These are phyloP conservation scores for Drosophila ercepeae DNA, from an alignment of 1,140 invertebrate genomes.

Conservation along the genomic window DNA sequence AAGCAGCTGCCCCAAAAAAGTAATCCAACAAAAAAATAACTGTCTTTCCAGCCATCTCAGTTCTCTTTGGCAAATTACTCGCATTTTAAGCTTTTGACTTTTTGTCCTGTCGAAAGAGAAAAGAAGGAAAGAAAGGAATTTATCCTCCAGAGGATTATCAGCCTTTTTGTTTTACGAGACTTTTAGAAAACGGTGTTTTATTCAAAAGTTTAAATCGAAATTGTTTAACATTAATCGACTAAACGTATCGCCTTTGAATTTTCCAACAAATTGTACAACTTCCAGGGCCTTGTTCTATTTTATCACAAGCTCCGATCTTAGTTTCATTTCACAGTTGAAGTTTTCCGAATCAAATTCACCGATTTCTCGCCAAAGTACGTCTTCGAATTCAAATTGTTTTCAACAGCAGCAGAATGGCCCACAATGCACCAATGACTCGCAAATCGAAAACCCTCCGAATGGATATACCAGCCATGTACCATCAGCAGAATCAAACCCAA, in stretches of 20 bases:
- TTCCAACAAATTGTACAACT: neutral
- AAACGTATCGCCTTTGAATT: neutral
- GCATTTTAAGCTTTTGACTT: slow-evolving; percentile 48
- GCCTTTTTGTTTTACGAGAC: neutral
- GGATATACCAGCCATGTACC: neutral
- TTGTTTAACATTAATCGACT: neutral
- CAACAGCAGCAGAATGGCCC: slow-evolving; percentile 5
- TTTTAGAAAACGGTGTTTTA: neutral
- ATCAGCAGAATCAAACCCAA: neutral
- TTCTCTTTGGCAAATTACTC: slow-evolving; percentile 41
- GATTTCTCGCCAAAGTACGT: slow-evolving; percentile 1
- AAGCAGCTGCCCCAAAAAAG: slow-evolving; percentile 36
- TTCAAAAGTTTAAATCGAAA: neutral
- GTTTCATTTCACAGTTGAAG: neutral
- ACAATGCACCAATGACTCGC: slow-evolving; percentile 1
- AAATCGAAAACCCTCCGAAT: slow-evolving; percentile 3
- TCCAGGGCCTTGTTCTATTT: neutral
- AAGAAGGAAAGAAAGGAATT: slow-evolving; percentile 7
- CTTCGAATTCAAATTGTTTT: no score
- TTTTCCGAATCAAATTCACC: slow-evolving; percentile 5
- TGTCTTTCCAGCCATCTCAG: slow-evolving; percentile 7
- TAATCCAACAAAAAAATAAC: slow-evolving; percentile 42
- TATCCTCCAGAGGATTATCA: slow-evolving; percentile 17
- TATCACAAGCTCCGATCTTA: neutral
- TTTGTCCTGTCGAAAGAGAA: slow-evolving; percentile 17